Conservation (phyloP, 1,140 invertebrate species). For the Trypoxylus dichotomus region DNA sequence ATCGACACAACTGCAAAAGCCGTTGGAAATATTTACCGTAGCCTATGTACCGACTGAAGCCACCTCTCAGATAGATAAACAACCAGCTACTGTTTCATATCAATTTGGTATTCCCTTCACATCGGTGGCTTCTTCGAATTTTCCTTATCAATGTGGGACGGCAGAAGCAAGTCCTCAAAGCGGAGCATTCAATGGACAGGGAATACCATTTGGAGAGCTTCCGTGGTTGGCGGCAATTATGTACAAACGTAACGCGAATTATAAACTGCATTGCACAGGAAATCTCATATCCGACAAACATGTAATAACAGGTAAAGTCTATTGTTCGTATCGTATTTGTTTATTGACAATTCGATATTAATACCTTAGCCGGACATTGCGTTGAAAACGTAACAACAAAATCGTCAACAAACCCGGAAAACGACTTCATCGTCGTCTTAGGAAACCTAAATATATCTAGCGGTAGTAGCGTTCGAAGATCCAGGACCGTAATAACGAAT, state of each 20-base stretch:
- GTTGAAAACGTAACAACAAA: slow-evolving; percentile 41
- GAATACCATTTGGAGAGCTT: slow-evolving; percentile 35
- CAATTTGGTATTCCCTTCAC: not conserved
- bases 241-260: slow-evolving; percentile 33
- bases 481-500: slow-evolving; percentile 43
- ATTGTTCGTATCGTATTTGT: not conserved
- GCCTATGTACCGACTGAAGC: not conserved
- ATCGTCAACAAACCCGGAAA: slow-evolving; percentile 37
- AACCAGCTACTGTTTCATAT: not conserved
- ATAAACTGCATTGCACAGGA: slow-evolving; percentile 31
- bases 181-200: slow-evolving; percentile 38
- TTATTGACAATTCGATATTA: not conserved
- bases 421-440: slow-evolving; percentile 30
- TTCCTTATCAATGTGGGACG: slow-evolving; percentile 36
- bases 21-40: not conserved
- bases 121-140: not conserved
- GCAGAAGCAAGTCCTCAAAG: slow-evolving; percentile 29
- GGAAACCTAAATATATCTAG: slow-evolving; percentile 53
- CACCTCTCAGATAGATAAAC: not conserved
- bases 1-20: not conserved
- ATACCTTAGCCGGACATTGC: slow-evolving; percentile 14
- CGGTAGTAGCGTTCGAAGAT: slow-evolving; percentile 46
- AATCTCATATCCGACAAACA: slow-evolving; percentile 29
- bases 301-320: slow-evolving; percentile 24
- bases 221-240: slow-evolving; percentile 47